phyloP scores from a whole-genome alignment of 1,140 invertebrate species.

The Littorina saxatilis region DNA sequence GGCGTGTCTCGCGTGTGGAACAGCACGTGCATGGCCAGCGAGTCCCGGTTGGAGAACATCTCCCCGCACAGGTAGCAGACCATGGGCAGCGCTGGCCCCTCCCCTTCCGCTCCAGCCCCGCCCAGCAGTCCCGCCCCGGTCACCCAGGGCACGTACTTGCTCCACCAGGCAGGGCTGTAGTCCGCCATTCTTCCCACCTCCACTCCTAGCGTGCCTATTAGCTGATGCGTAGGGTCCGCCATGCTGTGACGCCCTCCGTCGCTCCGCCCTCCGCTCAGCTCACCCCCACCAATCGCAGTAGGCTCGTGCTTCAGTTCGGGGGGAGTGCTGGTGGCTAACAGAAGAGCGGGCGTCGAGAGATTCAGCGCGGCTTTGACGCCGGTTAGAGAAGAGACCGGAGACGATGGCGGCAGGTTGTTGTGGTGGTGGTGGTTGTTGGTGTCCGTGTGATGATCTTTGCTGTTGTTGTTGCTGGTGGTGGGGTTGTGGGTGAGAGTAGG shows the following conservation, averaged over 20 bases:
- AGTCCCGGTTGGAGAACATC: slow-evolving; percentile 55
- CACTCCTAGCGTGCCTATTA: background rate
- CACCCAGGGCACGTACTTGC: slow-evolving; percentile 31
- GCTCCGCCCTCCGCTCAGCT: too few species aligned
- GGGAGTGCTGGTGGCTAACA: background rate
- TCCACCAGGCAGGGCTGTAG: slow-evolving; percentile 24
- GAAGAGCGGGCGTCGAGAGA: background rate
- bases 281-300: background rate
- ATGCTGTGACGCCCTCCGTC: background rate
- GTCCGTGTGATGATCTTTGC: background rate
- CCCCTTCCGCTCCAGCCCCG: background rate
- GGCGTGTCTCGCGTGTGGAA: slow-evolving; percentile 50
- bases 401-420: background rate
- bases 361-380: background rate
- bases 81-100: slow-evolving; percentile 1
- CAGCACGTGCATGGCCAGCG: slow-evolving; percentile 69
- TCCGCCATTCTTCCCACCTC: background rate
- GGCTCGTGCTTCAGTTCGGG: background rate
- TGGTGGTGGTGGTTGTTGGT: background rate
- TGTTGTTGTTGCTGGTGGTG: background rate
- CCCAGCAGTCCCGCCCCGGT: background rate
- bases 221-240: background rate
- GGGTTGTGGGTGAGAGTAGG: background rate
- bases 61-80: slow-evolving; percentile 57
- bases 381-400: background rate